Evolutionary conservation across 2,888 invertebrate species (phyloP), one percentile per base, ranked within the genome.

Genomic region (Ochropleura plecta): DNA sequence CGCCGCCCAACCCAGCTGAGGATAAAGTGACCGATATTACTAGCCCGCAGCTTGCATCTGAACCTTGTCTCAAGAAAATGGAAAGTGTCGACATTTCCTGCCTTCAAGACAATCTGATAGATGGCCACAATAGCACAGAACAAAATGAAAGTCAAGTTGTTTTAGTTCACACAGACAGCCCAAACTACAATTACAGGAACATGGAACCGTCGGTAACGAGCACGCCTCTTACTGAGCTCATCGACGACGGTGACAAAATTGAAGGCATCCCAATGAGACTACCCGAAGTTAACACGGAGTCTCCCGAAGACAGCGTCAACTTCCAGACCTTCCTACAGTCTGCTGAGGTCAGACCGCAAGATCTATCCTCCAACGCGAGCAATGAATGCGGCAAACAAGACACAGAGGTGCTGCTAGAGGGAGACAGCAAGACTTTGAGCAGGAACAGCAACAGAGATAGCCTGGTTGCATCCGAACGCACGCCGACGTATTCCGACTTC

Each of bases 11-110:
- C 62, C 80, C 81, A 7, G 6, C 65, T 1, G 90, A 87, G 49
- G 84, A 88, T 40, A 88, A 88, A 65, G 71, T 82, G 12, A 30
- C 65, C 0, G 89, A 92, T 67, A 86, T 88, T 9, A 83, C 78
- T 18, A 92, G 90, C 70, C 95, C 95, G 5, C 88, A 90, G 57
- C 79, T 93, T 53, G 82, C 81, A n/a, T 69, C 83, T 2, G 90
- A 93, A 51, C 93, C 93, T 8, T 80, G 83, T 42, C 70, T 95
- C 2, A 93, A 93, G 40, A 95, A 93, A 88, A 94, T 96, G 92
- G 95, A 96, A 48, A 96, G 96, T 80, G 89, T 96, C 12, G 96
- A 96, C 62, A 92, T 96, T 79, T 89, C 92, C 42, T 96, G 94
- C 73, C 88, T 96, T 5, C 88, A 92, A 76, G 94, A 95, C 55